phyloP scores from a whole-genome alignment of 2,797 vertebrate species.

The Myripristis jacobus region DNA sequence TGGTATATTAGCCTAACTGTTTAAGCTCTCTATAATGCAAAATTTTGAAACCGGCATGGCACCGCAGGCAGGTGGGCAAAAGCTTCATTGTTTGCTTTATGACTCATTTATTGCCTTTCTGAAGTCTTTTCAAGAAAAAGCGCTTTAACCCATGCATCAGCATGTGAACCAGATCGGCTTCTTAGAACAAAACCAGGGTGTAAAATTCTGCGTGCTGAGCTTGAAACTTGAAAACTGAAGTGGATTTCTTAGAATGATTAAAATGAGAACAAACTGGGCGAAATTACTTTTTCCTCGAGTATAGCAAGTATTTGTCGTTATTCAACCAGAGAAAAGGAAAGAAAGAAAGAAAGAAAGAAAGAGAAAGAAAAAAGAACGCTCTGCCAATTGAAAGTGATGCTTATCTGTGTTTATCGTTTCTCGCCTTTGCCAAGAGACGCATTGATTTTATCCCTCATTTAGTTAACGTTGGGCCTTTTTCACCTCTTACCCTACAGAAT shows the following conservation, averaged over 20 bases:
- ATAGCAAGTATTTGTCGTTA: too few species aligned
- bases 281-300: constrained; percentile 48
- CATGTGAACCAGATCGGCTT: constrained; percentile 72
- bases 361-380: constrained; percentile 35
- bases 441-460: constrained; percentile 70
- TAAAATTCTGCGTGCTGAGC: constrained; percentile 51
- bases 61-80: constrained; percentile 17
- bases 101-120: constrained; percentile 64
- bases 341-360: too few species aligned
- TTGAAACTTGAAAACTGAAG: constrained; percentile 65
- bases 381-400: constrained; percentile 54
- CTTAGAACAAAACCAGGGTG: constrained; percentile 80
- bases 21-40: not conserved
- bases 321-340: too few species aligned
- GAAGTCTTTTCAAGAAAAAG: constrained; percentile 79
- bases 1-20: not conserved
- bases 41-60: constrained; percentile 42
- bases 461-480: constrained; percentile 49
- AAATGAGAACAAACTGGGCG: constrained; percentile 35
- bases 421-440: constrained; percentile 51
- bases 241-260: constrained; percentile 79
- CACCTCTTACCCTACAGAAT: constrained; percentile 23
- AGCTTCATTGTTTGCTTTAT: not conserved
- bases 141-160: constrained; percentile 27
- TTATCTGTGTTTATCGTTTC: constrained; percentile 66